These are phyloP conservation scores for Amiota minor DNA, from an alignment of 2,888 invertebrate genomes.

Conservation along the genomic window DNA sequence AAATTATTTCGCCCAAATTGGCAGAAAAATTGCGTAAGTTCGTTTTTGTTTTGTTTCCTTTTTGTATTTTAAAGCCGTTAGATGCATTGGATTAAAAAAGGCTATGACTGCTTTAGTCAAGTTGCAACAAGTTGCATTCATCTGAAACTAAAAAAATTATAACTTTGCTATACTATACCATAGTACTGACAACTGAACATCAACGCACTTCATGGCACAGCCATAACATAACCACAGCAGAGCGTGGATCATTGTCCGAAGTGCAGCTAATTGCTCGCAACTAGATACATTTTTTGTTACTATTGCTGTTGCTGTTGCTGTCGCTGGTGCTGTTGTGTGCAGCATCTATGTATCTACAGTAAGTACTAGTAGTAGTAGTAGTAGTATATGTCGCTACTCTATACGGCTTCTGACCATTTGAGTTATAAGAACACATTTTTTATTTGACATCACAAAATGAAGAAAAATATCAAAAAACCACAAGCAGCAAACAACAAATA, in stretches of 20 bases:
- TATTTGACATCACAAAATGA: slow-evolving; percentile 59
- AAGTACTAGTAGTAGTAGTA: too few relatives aligned
- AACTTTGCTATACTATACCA: slow-evolving; percentile 48
- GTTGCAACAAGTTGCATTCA: slow-evolving; percentile 56
- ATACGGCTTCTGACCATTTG: neutral
- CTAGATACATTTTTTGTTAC: slow-evolving; percentile 9
- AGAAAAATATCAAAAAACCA: slow-evolving; percentile 13
- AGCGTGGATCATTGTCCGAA: slow-evolving; percentile 19
- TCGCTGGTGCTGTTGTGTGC: too few relatives aligned
- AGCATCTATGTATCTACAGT: too few relatives aligned
- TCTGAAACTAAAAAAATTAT: slow-evolving; percentile 43
- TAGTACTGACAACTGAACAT: slow-evolving; percentile 53
- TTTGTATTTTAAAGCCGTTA: slow-evolving; percentile 15
- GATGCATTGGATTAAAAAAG: slow-evolving; percentile 11
- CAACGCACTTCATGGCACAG: slow-evolving; percentile 35
- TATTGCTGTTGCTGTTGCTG: neutral
- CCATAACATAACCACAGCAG: neutral
- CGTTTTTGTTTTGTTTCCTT: neutral
- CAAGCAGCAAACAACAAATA: too few relatives aligned
- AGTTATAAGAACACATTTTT: slow-evolving; percentile 66
- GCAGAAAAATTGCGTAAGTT: too few relatives aligned
- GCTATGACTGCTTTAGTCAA: slow-evolving; percentile 33
- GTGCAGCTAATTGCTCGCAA: slow-evolving; percentile 24
- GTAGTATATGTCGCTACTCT: neutral
- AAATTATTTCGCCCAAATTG: too few relatives aligned